Evolutionary conservation across 2,113 vertebrate genomes (phyloP).

Genomic region (Falcunculus frontatus): DNA sequence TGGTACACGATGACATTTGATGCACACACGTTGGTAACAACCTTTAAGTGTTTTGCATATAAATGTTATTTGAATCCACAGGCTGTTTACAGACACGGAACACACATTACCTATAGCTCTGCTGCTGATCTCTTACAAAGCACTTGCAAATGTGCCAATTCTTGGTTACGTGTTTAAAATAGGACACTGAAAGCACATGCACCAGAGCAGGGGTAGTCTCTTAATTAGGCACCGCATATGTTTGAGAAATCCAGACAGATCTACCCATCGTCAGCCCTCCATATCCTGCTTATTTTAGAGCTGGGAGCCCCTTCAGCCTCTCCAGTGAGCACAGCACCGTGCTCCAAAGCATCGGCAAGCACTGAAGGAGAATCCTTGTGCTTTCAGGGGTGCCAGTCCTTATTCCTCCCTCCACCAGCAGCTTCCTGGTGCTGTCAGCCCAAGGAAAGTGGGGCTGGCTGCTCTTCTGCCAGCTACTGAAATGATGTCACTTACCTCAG

Average conservation of each 20-base stretch:
- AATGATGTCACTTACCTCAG: background rate
- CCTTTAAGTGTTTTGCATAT: background rate
- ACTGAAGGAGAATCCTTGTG: background rate
- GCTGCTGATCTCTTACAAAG: background rate
- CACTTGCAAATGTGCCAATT: background rate
- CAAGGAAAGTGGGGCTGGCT: background rate
- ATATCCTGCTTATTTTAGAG: background rate
- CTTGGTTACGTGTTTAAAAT: background rate
- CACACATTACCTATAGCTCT: background rate
- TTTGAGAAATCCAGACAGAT: background rate
- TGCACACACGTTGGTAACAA: background rate
- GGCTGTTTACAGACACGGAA: background rate
- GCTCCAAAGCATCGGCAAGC: background rate
- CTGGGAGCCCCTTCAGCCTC: background rate
- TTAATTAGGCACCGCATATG: background rate
- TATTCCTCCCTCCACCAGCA: accelerated
- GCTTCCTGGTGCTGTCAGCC: background rate
- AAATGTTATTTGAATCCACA: background rate
- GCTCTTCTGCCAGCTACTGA: background rate
- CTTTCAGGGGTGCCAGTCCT: background rate
- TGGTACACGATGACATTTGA: background rate
- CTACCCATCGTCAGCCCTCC: background rate
- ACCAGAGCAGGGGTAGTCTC: background rate
- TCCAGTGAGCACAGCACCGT: accelerated
- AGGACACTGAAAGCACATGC: background rate